These are phyloP conservation scores for Prionace glauca DNA, from an alignment of 2,797 vertebrate species.

Conservation along the genomic window DNA sequence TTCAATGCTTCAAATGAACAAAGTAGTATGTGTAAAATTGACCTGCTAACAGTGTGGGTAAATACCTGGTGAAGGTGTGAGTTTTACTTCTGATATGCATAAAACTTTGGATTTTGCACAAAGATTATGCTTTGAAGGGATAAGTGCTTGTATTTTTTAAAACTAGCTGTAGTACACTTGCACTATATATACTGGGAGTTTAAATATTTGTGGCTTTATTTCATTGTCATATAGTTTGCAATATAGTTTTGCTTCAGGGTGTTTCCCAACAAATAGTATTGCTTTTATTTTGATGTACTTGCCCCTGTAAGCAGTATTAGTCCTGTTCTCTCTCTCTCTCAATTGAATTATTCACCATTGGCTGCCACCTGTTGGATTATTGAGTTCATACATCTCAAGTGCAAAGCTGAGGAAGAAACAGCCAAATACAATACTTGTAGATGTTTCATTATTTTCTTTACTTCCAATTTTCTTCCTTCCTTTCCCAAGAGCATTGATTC, in stretches of 20 bases:
- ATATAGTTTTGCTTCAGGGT: neutral
- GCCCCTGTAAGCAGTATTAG: neutral
- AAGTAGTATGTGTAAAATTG: neutral
- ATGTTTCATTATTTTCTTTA: neutral
- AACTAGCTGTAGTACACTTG: neutral
- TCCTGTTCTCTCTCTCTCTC: neutral
- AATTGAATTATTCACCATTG: neutral
- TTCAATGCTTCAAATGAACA: neutral
- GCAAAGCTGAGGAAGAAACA: neutral
- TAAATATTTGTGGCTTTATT: neutral
- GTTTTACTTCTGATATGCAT: neutral
- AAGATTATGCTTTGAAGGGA: neutral
- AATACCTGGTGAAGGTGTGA: neutral
- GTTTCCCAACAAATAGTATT: neutral
- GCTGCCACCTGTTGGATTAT: slow-evolving; percentile 29
- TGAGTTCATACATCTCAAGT: neutral
- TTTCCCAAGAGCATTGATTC: neutral
- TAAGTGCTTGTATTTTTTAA: neutral
- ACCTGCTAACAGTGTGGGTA: too few species aligned
- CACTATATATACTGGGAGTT: too few species aligned
- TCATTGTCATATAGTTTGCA: neutral
- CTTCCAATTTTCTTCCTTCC: neutral
- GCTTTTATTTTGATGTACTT: neutral
- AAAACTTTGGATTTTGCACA: neutral
- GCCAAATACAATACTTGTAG: neutral